A percentile compares a stretch with the other conserved stretches of the same genome.
Conservation (phyloP, 2,888 invertebrate species). For the Agrotis puta region DNA sequence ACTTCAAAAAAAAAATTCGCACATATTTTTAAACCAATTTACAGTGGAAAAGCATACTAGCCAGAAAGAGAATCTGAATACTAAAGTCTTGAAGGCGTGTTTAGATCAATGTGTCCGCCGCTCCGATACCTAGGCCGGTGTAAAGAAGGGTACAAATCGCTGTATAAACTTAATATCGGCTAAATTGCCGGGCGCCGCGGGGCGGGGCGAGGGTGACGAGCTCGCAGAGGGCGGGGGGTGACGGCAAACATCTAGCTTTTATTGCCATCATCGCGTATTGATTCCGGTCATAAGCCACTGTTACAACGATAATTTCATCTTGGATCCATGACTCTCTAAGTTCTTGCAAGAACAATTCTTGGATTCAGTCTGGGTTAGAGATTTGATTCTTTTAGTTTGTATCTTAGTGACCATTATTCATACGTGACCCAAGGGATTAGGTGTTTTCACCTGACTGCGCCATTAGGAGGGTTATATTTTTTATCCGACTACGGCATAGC, state of each 20-base stretch:
- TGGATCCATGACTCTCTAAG: conserved; percentile 12
- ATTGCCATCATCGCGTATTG: conserved; percentile 87
- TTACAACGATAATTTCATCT: conserved; percentile 80
- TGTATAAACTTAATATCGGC: conserved; percentile 90
- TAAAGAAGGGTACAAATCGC: conserved; percentile 89
- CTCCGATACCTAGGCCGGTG: conserved; percentile 72
- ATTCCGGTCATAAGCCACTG: conserved; percentile 86
- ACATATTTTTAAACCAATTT: background rate
- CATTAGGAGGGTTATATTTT: too few relatives aligned
- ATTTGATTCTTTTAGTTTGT: background rate
- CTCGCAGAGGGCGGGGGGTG: conserved; percentile 56
- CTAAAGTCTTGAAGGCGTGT: conserved; percentile 11
- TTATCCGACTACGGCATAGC: too few relatives aligned
- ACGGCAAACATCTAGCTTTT: conserved; percentile 85
- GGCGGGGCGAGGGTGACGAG: conserved; percentile 58
- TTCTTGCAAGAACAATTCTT: background rate
- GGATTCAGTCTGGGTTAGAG: background rate
- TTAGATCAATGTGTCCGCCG: conserved; percentile 52
- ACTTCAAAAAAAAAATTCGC: too few relatives aligned
- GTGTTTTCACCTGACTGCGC: too few relatives aligned
- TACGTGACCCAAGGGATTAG: too few relatives aligned
- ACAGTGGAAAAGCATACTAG: background rate
- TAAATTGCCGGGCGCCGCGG: conserved; percentile 83
- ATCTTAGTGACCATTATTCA: too few relatives aligned
- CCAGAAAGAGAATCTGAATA: background rate